These are phyloP conservation scores for Heliconius aoede DNA, from an alignment of 2,888 invertebrate genomes.

Conservation along the genomic window DNA sequence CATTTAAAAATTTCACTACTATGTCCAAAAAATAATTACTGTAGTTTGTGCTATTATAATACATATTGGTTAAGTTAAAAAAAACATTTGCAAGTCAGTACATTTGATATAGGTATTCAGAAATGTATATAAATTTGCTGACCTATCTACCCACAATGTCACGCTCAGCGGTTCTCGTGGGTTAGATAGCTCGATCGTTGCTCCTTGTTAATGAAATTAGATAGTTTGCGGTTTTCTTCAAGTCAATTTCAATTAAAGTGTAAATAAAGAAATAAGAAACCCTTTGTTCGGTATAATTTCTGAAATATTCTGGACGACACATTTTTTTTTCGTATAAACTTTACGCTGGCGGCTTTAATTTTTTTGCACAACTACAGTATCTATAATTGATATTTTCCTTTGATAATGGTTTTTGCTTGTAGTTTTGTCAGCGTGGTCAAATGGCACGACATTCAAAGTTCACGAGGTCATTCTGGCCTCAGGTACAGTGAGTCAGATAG, in stretches of 20 bases:
- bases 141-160: not conserved
- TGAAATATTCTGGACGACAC: not conserved
- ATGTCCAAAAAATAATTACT: too few relatives aligned
- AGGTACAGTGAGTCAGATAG: too few relatives aligned
- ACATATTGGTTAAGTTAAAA: not conserved
- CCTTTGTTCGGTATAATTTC: not conserved
- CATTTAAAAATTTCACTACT: too few relatives aligned
- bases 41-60: too few relatives aligned
- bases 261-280: not conserved
- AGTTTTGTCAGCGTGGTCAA: too few relatives aligned
- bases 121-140: conserved; percentile 9
- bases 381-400: too few relatives aligned
- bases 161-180: not conserved
- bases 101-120: not conserved
- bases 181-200: not conserved
- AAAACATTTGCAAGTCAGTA: too few relatives aligned
- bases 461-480: not conserved
- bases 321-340: too few relatives aligned
- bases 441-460: not conserved
- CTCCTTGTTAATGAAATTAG: not conserved
- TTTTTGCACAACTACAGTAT: too few relatives aligned
- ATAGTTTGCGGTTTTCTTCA: not conserved
- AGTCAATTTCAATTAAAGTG: not conserved
- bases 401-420: too few relatives aligned
- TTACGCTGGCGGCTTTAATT: too few relatives aligned